Conservation (phyloP, 2,797 vertebrate genomes). For the Lacerta bilineata region DNA sequence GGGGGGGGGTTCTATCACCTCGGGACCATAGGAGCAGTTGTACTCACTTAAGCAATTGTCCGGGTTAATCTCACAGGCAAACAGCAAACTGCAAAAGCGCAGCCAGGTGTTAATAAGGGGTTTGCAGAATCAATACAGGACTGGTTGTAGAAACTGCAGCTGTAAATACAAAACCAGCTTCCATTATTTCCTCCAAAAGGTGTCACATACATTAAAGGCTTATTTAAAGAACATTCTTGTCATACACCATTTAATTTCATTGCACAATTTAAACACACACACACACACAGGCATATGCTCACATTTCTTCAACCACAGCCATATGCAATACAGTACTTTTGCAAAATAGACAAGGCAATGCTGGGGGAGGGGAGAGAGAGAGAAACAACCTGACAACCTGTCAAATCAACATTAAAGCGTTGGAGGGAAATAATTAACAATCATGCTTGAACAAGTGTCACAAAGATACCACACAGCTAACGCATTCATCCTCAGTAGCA, state of each 20-base stretch:
- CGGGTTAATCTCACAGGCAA: background rate
- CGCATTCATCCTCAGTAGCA: constrained; percentile 36
- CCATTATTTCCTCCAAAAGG: constrained; percentile 6
- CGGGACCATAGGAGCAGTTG: background rate
- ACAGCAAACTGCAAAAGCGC: constrained; percentile 12
- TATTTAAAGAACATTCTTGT: constrained; percentile 42
- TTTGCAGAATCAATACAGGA: background rate
- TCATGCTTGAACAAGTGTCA: constrained; percentile 35
- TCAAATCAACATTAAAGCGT: constrained; percentile 48
- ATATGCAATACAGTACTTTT: background rate
- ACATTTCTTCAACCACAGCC: constrained; percentile 7
- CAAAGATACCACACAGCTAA: constrained; percentile 46
- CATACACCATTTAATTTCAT: constrained; percentile 42
- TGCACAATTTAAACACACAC: constrained; percentile 48
- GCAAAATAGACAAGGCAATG: background rate
- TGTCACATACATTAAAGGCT: constrained; percentile 47
- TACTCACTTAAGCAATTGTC: background rate
- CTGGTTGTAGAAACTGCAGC: background rate
- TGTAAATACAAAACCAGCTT: background rate
- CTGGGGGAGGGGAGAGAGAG: background rate
- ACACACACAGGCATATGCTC: constrained; percentile 35
- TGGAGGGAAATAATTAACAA: constrained; percentile 66
- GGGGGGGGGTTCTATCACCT: background rate
- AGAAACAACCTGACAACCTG: constrained; percentile 34
- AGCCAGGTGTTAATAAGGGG: background rate